These are phyloP conservation scores for Microcaecilia unicolor DNA, from an alignment of 2,797 vertebrate species.

Conservation along the genomic window DNA sequence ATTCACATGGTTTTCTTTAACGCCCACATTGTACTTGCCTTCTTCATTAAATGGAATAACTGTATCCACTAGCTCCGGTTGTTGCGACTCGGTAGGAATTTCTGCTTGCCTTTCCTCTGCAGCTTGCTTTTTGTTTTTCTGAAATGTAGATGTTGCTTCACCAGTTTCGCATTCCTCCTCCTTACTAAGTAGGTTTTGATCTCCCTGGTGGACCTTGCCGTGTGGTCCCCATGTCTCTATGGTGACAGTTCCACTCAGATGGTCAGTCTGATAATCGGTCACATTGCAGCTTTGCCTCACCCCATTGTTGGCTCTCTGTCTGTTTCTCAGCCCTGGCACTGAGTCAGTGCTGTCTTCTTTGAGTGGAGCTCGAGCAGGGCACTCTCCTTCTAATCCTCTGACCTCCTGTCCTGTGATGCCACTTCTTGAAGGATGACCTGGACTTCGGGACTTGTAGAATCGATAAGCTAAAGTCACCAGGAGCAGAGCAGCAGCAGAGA, in stretches of 20 bases:
- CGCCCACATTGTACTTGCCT: too few relatives aligned
- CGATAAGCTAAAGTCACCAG: slow-evolving; percentile 67
- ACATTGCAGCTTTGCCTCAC: accelerated
- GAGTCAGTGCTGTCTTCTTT: accelerated
- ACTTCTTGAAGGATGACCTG: accelerated
- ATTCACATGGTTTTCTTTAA: not conserved
- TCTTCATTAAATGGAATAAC: too few relatives aligned
- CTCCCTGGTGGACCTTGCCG: accelerated
- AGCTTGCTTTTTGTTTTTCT: accelerated
- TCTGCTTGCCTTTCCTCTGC: too few relatives aligned
- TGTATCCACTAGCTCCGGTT: too few relatives aligned
- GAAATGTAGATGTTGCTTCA: not conserved
- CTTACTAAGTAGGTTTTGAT: accelerated
- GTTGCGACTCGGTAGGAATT: not conserved
- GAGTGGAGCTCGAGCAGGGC: accelerated
- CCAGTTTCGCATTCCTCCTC: not conserved
- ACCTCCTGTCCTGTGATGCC: accelerated
- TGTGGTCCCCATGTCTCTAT: accelerated
- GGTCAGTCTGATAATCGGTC: accelerated
- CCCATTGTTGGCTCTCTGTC: not conserved
- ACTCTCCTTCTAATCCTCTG: not conserved
- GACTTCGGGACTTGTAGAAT: slow-evolving; percentile 65
- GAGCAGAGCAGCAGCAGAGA: slow-evolving; percentile 68
- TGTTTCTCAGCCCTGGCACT: not conserved
- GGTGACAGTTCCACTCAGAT: not conserved